Evolutionary conservation across 2,888 invertebrate species (phyloP), one percentile per base, ranked within the genome.

Genomic region (Drosophila conformis): DNA sequence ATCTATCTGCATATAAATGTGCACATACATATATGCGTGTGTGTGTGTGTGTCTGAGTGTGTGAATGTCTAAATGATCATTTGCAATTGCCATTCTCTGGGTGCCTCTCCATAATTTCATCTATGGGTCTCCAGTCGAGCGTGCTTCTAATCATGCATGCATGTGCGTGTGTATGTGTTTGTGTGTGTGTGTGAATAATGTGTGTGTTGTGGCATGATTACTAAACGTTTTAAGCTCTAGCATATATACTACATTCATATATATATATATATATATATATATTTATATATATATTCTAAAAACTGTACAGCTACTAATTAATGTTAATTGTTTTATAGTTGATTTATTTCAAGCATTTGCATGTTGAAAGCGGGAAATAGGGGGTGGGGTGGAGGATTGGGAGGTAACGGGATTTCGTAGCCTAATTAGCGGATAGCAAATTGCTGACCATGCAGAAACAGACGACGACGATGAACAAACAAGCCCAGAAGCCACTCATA

Each of bases 261-360:
- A 82, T 73, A 74, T 21, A 21, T 52, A 52, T 52, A 31, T 42
- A 21, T 15, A 54, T 56, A 82, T 71, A 82, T 73, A 85, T 21
- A 54, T 54, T 21, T 21, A 54, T 54, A 82, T 73, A 82, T 73
- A 85, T 73, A 82, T 73, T 76, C 87, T 88, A 83, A 75, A 60
- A 85, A 83, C 85, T 88, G 88, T 88, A 88, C 88, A 88, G 64
- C 88, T 76, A 78, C 80, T 89, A 89, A 87, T 82, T 87, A 84
- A 87, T 68, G 80, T 78, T 89, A 88, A 87, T 90, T 80, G 75
- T 81, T 81, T 85, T 83, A 79, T 76, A 80, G 78, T 90, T 85
- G 61, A 73, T 77, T 74, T 69, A 63, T 66, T 69, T 76, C 71
- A 82, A 79, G 60, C 63, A 66, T 70, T 74, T 76, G 49, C 63